Evolutionary conservation across 2,888 invertebrate genomes (phyloP).

Genomic region (Drosophila helvetica): DNA sequence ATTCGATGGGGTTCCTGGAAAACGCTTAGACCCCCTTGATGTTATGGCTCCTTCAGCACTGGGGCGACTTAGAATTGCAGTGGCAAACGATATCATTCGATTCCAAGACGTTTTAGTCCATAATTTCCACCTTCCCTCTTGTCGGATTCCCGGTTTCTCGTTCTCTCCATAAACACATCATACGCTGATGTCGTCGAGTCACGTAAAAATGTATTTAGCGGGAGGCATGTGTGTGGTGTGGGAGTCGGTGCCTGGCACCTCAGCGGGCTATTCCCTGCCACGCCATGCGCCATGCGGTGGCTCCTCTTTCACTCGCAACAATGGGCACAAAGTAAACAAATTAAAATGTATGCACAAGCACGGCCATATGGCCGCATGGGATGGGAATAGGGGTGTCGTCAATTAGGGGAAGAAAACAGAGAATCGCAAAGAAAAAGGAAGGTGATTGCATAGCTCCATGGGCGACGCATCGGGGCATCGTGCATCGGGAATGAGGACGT

Average conservation of each 20-base stretch:
- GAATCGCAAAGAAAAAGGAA: slow-evolving; percentile 38
- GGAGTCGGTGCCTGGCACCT: slow-evolving; percentile 51
- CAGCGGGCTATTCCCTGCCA: background rate
- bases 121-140: slow-evolving; percentile 1
- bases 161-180: slow-evolving; percentile 60
- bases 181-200: slow-evolving; percentile 72
- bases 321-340: slow-evolving; percentile 72
- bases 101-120: slow-evolving; percentile 16
- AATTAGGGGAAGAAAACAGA: slow-evolving; percentile 64
- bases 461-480: slow-evolving; percentile 17
- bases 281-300: no score
- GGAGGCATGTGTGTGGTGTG: slow-evolving; percentile 45
- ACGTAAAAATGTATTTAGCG: slow-evolving; percentile 74
- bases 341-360: slow-evolving; percentile 74
- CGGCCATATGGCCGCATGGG: background rate
- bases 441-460: slow-evolving; percentile 67
- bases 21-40: background rate
- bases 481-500: slow-evolving; percentile 9
- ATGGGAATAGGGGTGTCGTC: slow-evolving; percentile 44
- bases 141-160: background rate
- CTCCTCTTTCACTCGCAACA: slow-evolving; percentile 37
- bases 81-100: slow-evolving; percentile 12
- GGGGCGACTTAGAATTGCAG: slow-evolving; percentile 13
- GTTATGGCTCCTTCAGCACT: background rate
- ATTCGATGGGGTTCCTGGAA: background rate